A percentile compares a stretch with the other conserved stretches of the same genome.
phyloP scores from a whole-genome alignment of 2,113 vertebrate genomes.

The Eptesicus fuscus region DNA sequence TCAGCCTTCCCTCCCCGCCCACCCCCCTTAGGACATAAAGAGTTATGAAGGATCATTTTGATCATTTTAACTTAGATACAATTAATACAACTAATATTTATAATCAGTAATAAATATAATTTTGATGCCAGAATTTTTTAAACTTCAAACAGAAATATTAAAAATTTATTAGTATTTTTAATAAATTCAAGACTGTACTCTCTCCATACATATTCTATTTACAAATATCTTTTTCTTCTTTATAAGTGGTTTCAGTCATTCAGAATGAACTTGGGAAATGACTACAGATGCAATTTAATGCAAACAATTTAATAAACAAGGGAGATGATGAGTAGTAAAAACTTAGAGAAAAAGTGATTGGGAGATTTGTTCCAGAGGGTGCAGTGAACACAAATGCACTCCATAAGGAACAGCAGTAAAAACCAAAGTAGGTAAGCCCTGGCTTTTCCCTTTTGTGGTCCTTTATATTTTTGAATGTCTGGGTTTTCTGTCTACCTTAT shows the following conservation, averaged over 20 bases:
- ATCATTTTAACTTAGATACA: background rate
- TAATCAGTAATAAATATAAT: background rate
- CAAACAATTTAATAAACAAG: background rate
- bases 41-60: background rate
- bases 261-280: background rate
- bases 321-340: background rate
- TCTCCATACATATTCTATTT: background rate
- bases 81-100: background rate
- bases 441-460: conserved; percentile 62
- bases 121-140: background rate
- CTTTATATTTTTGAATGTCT: conserved; percentile 78
- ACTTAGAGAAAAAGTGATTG: background rate
- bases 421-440: background rate
- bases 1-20: background rate
- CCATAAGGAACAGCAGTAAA: background rate
- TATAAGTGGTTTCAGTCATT: background rate
- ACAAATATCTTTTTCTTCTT: background rate
- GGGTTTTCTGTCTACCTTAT: conserved; percentile 71
- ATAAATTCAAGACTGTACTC: background rate
- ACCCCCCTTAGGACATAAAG: background rate
- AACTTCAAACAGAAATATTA: background rate
- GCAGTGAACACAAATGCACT: background rate
- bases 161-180: background rate
- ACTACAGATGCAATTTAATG: background rate
- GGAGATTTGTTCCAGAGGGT: background rate